phyloP scores from a whole-genome alignment of 30 jellyfish, hydroid and myxozoan species.

The Aurelia aurita complex sp. Pacific region DNA sequence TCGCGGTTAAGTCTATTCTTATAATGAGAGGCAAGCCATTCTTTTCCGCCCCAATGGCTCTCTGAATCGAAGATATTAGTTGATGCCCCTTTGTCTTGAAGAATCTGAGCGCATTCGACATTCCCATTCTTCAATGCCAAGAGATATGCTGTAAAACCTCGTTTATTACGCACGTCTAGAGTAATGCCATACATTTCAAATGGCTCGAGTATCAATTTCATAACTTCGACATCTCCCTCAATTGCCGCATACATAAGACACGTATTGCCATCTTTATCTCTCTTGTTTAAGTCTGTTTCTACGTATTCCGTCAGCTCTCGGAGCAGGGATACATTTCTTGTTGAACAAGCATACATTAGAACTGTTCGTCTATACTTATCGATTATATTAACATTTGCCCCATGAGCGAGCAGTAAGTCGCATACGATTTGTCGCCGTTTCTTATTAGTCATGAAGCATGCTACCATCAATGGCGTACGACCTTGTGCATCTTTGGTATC shows the following conservation, averaged over 20 bases:
- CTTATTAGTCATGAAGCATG: slow-evolving; percentile 53
- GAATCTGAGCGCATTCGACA: slow-evolving; percentile 43
- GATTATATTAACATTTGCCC: slow-evolving; percentile 26
- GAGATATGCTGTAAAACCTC: slow-evolving; percentile 64
- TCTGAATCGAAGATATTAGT: slow-evolving; percentile 24
- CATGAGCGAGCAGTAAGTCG: slow-evolving; percentile 37
- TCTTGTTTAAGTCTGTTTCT: slow-evolving; percentile 32
- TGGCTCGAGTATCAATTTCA: slow-evolving; percentile 17
- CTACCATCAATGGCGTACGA: slow-evolving; percentile 64
- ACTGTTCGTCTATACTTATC: slow-evolving; percentile 34
- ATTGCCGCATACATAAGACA: slow-evolving; percentile 70
- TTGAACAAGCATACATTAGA: slow-evolving; percentile 66
- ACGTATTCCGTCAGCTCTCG: slow-evolving; percentile 13
- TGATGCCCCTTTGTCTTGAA: slow-evolving; percentile 52
- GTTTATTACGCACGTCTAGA: slow-evolving; percentile 39
- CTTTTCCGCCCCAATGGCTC: slow-evolving; percentile 37
- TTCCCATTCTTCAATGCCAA: slow-evolving; percentile 58
- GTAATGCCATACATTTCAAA: slow-evolving; percentile 25
- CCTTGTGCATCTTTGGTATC: slow-evolving; percentile 41
- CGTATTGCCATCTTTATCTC: slow-evolving; percentile 52
- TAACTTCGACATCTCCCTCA: slow-evolving; percentile 37
- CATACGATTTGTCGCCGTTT: slow-evolving; percentile 51
- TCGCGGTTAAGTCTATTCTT: slow-evolving; percentile 21
- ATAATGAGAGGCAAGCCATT: slow-evolving; percentile 47
- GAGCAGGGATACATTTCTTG: slow-evolving; percentile 41